Conservation (phyloP, 2,888 invertebrate species). For the Gasteruption jaculator region DNA sequence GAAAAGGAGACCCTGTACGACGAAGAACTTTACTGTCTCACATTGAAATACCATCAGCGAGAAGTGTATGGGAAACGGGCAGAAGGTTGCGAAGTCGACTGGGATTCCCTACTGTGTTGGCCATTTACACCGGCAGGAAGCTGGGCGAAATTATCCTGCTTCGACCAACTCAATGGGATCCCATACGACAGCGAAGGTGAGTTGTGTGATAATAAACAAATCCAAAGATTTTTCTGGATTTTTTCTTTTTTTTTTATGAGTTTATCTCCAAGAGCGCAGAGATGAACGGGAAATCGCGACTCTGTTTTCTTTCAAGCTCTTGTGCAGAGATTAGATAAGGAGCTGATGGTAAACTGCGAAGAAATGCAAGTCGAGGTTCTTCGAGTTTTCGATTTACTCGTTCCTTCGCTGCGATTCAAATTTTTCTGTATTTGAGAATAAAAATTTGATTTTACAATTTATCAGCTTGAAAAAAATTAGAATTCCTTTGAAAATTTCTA, state of each 20-base stretch:
- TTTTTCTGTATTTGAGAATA: no score
- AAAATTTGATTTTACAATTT: conserved; percentile 3
- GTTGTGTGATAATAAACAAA: no score
- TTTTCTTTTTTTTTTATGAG: no score
- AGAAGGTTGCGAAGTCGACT: conserved; percentile 62
- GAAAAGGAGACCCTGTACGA: conserved; percentile 31
- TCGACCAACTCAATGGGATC: conserved; percentile 72
- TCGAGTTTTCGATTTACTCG: no score
- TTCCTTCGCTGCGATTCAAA: no score
- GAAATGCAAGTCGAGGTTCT: no score
- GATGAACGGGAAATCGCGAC: no score
- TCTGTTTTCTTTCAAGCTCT: no score
- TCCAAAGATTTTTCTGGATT: no score
- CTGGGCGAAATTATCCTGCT: conserved; percentile 70
- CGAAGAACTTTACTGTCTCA: conserved; percentile 32
- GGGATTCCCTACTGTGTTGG: conserved; percentile 81
- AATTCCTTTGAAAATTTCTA: conserved; percentile 10
- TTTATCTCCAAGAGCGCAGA: no score
- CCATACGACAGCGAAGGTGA: conserved; percentile 79
- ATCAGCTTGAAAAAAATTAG: not conserved
- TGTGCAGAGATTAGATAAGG: no score
- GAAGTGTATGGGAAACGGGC: conserved; percentile 8
- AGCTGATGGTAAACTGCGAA: no score
- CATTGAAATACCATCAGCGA: conserved; percentile 18
- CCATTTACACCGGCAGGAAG: conserved; percentile 70